Evolutionary conservation across 2,113 vertebrate species (phyloP).

Genomic region (Lepisosteus osseus): DNA sequence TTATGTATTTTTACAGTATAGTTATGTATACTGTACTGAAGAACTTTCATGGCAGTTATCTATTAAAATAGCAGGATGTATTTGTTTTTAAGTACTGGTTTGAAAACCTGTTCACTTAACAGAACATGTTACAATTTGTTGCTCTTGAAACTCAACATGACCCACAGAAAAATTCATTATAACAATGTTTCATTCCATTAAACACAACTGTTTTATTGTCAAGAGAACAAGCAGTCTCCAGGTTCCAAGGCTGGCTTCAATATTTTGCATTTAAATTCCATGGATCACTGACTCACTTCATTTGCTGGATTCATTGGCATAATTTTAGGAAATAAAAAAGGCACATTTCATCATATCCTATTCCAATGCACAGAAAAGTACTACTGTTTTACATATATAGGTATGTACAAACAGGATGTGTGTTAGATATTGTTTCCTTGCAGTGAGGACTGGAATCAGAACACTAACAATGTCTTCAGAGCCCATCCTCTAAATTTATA

Average conservation of each 20-base stretch:
- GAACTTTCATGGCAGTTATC: too few species aligned
- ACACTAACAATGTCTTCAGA: too few species aligned
- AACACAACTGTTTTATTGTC: slow-evolving; percentile 72
- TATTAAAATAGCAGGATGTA: background rate
- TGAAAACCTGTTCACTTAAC: background rate
- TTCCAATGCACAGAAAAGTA: background rate
- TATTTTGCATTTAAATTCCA: slow-evolving; percentile 69
- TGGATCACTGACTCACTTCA: slow-evolving; percentile 66
- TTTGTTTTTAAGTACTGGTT: background rate
- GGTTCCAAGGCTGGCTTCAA: slow-evolving; percentile 61
- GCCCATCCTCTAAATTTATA: too few species aligned
- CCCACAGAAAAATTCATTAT: slow-evolving; percentile 42
- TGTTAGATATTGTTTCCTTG: too few species aligned
- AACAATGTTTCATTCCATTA: slow-evolving; percentile 72
- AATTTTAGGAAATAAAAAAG: background rate
- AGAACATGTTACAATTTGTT: slow-evolving; percentile 60
- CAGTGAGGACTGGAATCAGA: too few species aligned
- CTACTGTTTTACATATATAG: too few species aligned
- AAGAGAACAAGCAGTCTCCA: slow-evolving; percentile 62
- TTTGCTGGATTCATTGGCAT: slow-evolving; percentile 55
- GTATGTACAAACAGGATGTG: too few species aligned
- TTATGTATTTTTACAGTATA: too few species aligned
- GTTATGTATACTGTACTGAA: too few species aligned
- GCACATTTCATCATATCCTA: background rate
- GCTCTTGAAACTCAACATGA: slow-evolving; percentile 69